Evolutionary conservation across 2,113 vertebrate genomes (phyloP).

Genomic region (Anhinga rufa): DNA sequence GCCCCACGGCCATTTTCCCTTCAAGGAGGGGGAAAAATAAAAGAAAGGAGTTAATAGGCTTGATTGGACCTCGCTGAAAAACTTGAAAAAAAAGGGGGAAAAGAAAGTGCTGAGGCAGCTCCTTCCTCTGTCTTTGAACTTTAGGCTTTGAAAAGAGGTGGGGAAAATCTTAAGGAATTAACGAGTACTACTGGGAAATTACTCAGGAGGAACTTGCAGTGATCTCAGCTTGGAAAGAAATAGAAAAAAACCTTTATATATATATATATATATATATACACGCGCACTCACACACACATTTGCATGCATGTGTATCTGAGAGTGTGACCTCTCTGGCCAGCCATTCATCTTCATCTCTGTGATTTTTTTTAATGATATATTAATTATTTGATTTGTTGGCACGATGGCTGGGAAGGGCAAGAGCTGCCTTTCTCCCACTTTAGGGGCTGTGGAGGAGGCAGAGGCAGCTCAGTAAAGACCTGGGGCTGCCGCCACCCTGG

Average conservation of each 20-base stretch:
- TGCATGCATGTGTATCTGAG: background rate
- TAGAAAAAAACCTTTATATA: background rate
- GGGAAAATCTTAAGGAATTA: slow-evolving; percentile 65
- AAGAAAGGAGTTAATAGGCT: slow-evolving; percentile 38
- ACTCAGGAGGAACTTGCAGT: background rate
- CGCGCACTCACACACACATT: background rate
- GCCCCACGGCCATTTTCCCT: background rate
- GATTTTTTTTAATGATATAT: background rate
- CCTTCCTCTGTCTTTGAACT: slow-evolving; percentile 60
- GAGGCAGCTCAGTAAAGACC: background rate
- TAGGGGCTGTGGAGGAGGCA: background rate
- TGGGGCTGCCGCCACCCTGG: background rate
- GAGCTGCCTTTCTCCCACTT: background rate
- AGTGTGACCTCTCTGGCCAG: background rate
- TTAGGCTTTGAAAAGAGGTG: slow-evolving; percentile 62
- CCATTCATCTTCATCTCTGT: background rate
- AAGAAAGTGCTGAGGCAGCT: slow-evolving; percentile 65
- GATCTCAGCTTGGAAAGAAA: slow-evolving; percentile 9
- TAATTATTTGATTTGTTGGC: background rate
- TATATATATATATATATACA: background rate
- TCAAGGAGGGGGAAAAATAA: background rate
- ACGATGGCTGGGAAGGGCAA: fast-evolving
- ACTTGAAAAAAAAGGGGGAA: background rate
- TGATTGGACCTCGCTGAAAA: slow-evolving; percentile 36
- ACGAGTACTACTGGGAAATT: slow-evolving; percentile 65